Evolutionary conservation across 1,140 invertebrate genomes (phyloP).

Genomic region (Nebria ingens): DNA sequence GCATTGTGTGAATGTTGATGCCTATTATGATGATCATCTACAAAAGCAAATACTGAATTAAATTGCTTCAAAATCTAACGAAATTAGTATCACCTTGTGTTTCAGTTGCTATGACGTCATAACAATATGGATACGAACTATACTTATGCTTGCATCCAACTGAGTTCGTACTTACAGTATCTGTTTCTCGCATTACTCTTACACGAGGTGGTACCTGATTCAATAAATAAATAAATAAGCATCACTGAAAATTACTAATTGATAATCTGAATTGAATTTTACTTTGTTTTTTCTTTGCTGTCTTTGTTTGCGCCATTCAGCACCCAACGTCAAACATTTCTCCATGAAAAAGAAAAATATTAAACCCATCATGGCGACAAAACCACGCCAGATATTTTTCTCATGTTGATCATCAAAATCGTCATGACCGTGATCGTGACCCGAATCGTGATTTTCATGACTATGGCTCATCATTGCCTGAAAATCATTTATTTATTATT

Average conservation of each 20-base stretch:
- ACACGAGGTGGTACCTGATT: slow-evolving; percentile 47
- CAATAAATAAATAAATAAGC: slow-evolving; percentile 10
- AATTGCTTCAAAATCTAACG: too few species aligned
- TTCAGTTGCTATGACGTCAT: slow-evolving; percentile 65
- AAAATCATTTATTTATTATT: slow-evolving; percentile 15
- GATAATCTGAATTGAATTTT: slow-evolving; percentile 22
- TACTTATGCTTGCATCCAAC: slow-evolving; percentile 71
- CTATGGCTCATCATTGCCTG: slow-evolving; percentile 39
- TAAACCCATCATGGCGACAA: slow-evolving; percentile 70
- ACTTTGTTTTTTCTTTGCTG: slow-evolving; percentile 47
- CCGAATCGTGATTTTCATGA: slow-evolving; percentile 29
- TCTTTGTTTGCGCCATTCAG: slow-evolving; percentile 62
- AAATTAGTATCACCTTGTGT: slow-evolving; percentile 50
- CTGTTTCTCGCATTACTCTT: slow-evolving; percentile 52
- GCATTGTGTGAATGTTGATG: background rate
- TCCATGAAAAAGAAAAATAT: slow-evolving; percentile 82
- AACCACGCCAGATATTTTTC: slow-evolving; percentile 69
- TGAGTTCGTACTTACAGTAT: slow-evolving; percentile 42
- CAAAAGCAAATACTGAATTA: background rate
- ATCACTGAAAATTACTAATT: background rate
- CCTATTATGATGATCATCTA: slow-evolving; percentile 30
- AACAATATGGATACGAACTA: slow-evolving; percentile 74
- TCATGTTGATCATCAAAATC: slow-evolving; percentile 39
- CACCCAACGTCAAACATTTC: slow-evolving; percentile 65
- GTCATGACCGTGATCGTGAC: slow-evolving; percentile 29